A percentile compares a stretch with the other conserved stretches of the same genome.
Evolutionary conservation across 1,140 invertebrate species (phyloP).

Genomic region (Solenopsis invicta): DNA sequence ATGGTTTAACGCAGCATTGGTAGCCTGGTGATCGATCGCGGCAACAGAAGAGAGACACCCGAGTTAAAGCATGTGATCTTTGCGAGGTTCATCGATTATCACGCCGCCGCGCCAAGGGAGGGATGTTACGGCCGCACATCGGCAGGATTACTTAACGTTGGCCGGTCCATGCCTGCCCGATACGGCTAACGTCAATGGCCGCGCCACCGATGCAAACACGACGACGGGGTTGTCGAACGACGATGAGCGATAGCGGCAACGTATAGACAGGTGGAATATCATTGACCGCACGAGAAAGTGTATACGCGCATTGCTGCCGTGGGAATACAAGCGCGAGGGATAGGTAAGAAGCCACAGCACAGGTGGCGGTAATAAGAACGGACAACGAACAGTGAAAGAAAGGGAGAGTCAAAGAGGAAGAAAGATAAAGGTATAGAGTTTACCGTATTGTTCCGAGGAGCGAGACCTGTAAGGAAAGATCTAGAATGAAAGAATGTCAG

Average conservation of each 20-base stretch:
- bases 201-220: background rate
- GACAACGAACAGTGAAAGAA: background rate
- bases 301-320: slow-evolving; percentile 22
- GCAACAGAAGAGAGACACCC: background rate
- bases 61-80: slow-evolving; percentile 34
- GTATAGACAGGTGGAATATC: slow-evolving; percentile 41
- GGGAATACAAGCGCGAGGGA: slow-evolving; percentile 49
- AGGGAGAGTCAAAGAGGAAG: background rate
- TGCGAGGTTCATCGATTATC: slow-evolving; percentile 33
- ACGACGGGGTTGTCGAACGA: slow-evolving; percentile 16
- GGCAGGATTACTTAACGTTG: slow-evolving; percentile 58
- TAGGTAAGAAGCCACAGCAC: slow-evolving; percentile 54
- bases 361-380: slow-evolving; percentile 56
- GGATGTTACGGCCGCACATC: slow-evolving; percentile 51
- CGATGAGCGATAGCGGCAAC: slow-evolving; percentile 38
- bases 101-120: background rate
- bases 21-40: background rate
- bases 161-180: slow-evolving; percentile 1
- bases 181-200: background rate
- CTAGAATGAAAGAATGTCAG: background rate
- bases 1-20: background rate
- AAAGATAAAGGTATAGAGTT: slow-evolving; percentile 21
- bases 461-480: background rate
- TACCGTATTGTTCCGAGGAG: background rate
- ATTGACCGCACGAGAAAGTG: slow-evolving; percentile 46